Percentiles rank a stretch among this genome's conserved stretches.
Evolutionary conservation across 2,113 vertebrate species (phyloP).

Genomic region (Nibea albiflora): DNA sequence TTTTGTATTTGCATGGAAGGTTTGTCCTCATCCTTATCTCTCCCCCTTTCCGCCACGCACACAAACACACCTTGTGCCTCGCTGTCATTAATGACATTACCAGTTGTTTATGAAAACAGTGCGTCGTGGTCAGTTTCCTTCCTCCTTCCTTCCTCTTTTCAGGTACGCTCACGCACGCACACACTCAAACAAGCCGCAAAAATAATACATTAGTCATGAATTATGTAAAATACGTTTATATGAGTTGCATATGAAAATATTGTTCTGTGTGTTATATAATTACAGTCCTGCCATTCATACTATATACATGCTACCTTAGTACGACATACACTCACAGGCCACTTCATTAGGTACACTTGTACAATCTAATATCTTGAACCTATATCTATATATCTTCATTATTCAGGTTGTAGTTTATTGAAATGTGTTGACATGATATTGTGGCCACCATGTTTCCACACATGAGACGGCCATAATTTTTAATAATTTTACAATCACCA

Average conservation of each 20-base stretch:
- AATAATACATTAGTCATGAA: background rate
- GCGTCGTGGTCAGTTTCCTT: background rate
- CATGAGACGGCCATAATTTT: too few relatives aligned
- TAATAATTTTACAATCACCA: too few relatives aligned
- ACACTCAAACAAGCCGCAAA: background rate
- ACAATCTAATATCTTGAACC: too few relatives aligned
- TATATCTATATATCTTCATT: too few relatives aligned
- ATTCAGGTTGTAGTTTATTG: too few relatives aligned
- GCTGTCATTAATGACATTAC: background rate
- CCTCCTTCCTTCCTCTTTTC: background rate
- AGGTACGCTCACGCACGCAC: background rate
- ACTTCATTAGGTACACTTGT: too few relatives aligned
- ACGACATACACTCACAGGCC: too few relatives aligned
- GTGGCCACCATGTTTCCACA: too few relatives aligned
- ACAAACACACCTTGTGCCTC: background rate
- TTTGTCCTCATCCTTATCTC: constrained; percentile 8
- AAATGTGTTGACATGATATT: too few relatives aligned
- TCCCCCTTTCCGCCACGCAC: constrained; percentile 6
- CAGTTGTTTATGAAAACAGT: constrained; percentile 10
- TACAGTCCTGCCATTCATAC: background rate
- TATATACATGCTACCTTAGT: too few relatives aligned
- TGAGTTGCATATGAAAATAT: constrained; percentile 41
- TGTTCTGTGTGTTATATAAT: background rate
- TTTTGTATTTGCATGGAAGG: too few relatives aligned
- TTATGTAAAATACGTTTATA: constrained; percentile 23